Conservation (phyloP, 2,888 invertebrate genomes). For the Anoncus sp. region DNA sequence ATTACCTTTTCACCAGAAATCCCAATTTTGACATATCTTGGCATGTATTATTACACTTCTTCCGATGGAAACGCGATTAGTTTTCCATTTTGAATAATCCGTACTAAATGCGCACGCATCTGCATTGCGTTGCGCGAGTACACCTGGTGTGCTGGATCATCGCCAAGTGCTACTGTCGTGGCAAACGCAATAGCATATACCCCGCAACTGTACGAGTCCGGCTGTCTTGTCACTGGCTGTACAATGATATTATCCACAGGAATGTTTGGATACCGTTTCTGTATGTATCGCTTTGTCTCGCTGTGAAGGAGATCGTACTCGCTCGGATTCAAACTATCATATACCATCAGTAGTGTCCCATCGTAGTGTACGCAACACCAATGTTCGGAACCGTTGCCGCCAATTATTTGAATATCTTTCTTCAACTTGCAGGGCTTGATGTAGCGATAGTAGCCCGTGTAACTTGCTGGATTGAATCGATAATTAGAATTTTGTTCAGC, state of each 20-base stretch:
- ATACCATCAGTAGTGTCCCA: not conserved
- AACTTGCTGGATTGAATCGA: conserved; percentile 22
- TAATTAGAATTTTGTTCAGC: conserved; percentile 11
- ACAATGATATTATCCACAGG: not conserved
- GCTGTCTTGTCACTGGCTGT: not conserved
- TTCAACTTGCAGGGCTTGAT: conserved; percentile 23
- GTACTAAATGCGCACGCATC: no score
- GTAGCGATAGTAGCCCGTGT: not conserved
- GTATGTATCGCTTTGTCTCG: conserved; percentile 9
- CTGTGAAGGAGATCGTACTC: not conserved
- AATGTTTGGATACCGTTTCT: not conserved
- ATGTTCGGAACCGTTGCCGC: conserved; percentile 30
- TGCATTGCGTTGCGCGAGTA: no score
- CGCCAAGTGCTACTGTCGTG: no score
- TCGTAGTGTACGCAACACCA: conserved; percentile 3
- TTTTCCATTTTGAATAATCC: no score
- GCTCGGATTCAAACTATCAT: not conserved
- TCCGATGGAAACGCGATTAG: no score
- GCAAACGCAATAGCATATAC: no score
- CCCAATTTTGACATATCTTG: no score
- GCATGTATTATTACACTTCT: no score
- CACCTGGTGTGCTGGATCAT: no score
- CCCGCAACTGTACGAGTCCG: no score
- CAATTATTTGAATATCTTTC: conserved; percentile 53
- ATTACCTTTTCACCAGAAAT: no score